Percentiles rank a stretch among this genome's conserved stretches.
phyloP scores from a whole-genome alignment of 2,888 invertebrate species.

The Meliscaeva auricollis region DNA sequence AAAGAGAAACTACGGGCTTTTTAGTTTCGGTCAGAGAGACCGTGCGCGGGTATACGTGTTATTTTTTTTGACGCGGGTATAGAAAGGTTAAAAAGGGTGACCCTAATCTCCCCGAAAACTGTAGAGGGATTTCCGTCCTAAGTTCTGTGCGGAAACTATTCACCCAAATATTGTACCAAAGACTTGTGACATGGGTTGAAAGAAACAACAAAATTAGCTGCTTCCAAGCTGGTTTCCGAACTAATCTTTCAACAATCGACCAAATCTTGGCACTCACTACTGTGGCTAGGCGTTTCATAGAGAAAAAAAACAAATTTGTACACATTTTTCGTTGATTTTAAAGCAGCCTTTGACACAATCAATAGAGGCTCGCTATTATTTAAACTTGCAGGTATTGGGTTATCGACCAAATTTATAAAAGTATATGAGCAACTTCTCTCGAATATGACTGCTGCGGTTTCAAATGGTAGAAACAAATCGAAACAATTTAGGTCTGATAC shows the following conservation, averaged over 20 bases:
- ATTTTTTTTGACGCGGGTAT: no score
- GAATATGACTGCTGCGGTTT: not conserved
- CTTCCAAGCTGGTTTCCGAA: not conserved
- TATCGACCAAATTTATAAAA: not conserved
- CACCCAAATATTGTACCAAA: not conserved
- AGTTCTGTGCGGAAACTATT: not conserved
- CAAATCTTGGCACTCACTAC: not conserved
- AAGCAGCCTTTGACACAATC: not conserved
- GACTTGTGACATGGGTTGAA: not conserved
- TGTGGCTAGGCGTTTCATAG: not conserved
- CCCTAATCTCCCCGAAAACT: not conserved
- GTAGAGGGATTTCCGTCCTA: not conserved
- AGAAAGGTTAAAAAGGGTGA: not conserved
- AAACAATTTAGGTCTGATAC: not conserved
- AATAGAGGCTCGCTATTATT: not conserved
- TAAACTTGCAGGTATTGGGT: not conserved
- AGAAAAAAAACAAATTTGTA: not conserved
- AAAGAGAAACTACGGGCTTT: no score
- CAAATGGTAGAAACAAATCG: not conserved
- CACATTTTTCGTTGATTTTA: slow-evolving; percentile 3
- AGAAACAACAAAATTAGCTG: slow-evolving; percentile 2
- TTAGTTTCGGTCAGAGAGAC: no score
- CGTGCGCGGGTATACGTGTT: no score
- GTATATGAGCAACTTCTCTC: not conserved
- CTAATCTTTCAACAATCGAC: not conserved